Evolutionary conservation across 2,888 invertebrate species (phyloP).

Genomic region (Margaritifera margaritifera): DNA sequence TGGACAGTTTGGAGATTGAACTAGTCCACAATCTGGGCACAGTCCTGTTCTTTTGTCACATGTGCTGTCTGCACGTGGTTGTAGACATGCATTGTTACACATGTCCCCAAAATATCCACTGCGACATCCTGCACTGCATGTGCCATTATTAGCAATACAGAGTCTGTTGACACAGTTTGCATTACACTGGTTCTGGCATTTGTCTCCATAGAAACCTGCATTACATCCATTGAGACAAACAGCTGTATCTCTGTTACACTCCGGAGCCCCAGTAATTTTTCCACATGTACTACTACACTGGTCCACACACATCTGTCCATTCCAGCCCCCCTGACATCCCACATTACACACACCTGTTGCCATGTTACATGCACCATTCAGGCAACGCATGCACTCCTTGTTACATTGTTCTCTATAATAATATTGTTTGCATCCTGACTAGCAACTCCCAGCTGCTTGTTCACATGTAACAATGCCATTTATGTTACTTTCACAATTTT

Average conservation of each 20-base stretch:
- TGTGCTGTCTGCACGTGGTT: slow-evolving; percentile 26
- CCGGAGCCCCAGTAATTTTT: too few relatives aligned
- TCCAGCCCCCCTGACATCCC: too few relatives aligned
- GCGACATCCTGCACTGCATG: slow-evolving; percentile 15
- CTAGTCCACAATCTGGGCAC: slow-evolving; percentile 24
- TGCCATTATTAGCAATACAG: slow-evolving; percentile 19
- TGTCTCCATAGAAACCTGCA: slow-evolving; percentile 24
- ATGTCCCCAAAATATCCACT: slow-evolving; percentile 14
- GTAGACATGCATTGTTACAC: slow-evolving; percentile 18
- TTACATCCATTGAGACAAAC: slow-evolving; percentile 29
- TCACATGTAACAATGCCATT: too few relatives aligned
- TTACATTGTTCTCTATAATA: too few relatives aligned
- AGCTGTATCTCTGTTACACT: slow-evolving; percentile 2
- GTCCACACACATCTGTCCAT: too few relatives aligned
- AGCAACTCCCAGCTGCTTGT: too few relatives aligned
- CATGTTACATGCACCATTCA: too few relatives aligned
- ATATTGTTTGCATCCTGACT: too few relatives aligned
- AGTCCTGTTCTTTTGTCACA: slow-evolving; percentile 24
- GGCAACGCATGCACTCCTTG: too few relatives aligned
- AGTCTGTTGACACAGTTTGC: slow-evolving; percentile 19
- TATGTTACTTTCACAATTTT: neutral
- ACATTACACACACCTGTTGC: too few relatives aligned
- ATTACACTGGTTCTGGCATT: slow-evolving; percentile 20
- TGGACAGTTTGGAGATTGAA: too few relatives aligned
- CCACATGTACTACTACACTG: too few relatives aligned